Conservation (phyloP, 2,888 invertebrate species). For the Phaonia tiefii region DNA sequence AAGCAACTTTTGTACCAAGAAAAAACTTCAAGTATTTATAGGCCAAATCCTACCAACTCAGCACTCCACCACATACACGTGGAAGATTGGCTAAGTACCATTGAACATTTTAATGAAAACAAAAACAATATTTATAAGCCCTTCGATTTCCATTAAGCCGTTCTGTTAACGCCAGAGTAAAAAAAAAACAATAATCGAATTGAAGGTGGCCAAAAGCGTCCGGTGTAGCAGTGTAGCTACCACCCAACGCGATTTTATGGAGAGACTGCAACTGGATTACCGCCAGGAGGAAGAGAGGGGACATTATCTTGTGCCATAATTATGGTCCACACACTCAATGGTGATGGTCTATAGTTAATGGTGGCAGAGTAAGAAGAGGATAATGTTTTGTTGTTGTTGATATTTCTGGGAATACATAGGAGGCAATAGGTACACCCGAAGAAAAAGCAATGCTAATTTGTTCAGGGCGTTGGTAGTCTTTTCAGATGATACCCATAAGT, state of each 20-base stretch:
- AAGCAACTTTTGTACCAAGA: too few species aligned
- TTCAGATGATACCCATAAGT: too few species aligned
- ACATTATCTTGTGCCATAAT: background rate
- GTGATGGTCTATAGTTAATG: background rate
- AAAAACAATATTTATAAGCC: conserved; percentile 13
- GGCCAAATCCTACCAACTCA: conserved; percentile 52
- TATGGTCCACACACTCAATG: conserved; percentile 4
- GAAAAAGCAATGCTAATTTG: background rate
- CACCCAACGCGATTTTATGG: background rate
- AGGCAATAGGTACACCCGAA: background rate
- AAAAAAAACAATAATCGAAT: too few species aligned
- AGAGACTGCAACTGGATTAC: background rate
- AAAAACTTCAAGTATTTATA: too few species aligned
- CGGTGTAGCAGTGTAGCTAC: background rate
- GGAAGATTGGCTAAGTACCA: conserved; percentile 39
- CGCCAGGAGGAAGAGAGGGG: background rate
- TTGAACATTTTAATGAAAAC: conserved; percentile 49
- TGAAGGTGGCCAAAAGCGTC: background rate
- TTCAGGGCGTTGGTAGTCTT: too few species aligned
- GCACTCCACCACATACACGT: background rate
- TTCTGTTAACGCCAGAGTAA: conserved; percentile 5
- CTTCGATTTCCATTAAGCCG: background rate
- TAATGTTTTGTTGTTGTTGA: background rate
- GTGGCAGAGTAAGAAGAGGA: background rate
- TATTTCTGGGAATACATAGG: background rate